Evolutionary conservation across 2,113 vertebrate species (phyloP), one percentile per base, ranked within the genome.

Genomic region (Oreochromis niloticus): DNA sequence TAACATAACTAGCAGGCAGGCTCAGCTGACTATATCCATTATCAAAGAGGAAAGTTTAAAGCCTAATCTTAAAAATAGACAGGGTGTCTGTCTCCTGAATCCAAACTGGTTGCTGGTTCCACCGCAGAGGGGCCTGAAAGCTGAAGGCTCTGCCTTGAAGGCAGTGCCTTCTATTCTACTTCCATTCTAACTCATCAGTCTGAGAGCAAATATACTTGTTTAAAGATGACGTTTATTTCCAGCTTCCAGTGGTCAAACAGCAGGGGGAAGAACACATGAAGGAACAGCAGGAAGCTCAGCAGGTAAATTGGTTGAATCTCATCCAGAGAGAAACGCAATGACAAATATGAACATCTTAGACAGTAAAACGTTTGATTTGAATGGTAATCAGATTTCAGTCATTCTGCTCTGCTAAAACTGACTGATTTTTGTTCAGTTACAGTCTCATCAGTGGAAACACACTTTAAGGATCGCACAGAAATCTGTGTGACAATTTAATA

Each of bases 271-370:
- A 59, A 19, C 43, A 10, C 11, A 24, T 48, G 85, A 59, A 13
- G 93, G 79, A 89, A 16, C 85, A 82, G 79, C 83, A 11, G 91
- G 88, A 92, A 32, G 71, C 43, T 80, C 91, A 43, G 11, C 90
- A 91, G 93, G 82, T 90, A 57, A 82, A 75, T 27, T 24, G 39
- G 9, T 11, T 66, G 34, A 11, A 17, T 14, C 57, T 39, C n/a
- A 75, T 75, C 43, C 24, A 75, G 24, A 17, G 68, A 73, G 1
- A 48, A 75, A 75, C 41, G 2, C 5, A 0, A 46, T 43, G 5
- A 46, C 41, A 75, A 5, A 75, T 43, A 43, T 71, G 39, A 71
- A 43, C 68, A 46, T 30, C 6, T 30, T 30, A 75, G 43, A 50
- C 6, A 19, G 24, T 50, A 75, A 75, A 75, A 75, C 30, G 22